These are phyloP conservation scores for Ciconia nigra DNA, from an alignment of 2,797 vertebrate species.

Conservation along the genomic window DNA sequence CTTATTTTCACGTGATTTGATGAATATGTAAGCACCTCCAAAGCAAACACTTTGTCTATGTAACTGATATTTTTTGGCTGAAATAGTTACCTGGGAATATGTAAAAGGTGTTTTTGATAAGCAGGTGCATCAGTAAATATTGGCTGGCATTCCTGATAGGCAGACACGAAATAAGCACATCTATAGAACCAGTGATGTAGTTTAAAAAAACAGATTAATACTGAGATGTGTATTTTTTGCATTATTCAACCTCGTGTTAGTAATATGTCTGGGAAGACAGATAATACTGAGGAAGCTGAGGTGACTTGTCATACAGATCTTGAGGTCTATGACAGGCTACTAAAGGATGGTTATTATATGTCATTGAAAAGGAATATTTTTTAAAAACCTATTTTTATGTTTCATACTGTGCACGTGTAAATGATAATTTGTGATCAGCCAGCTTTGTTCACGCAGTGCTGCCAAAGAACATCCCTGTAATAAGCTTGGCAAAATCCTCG, in stretches of 20 bases:
- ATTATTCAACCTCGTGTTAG: background rate
- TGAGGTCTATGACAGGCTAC: background rate
- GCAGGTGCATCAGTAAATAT: background rate
- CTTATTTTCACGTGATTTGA: background rate
- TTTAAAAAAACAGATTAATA: background rate
- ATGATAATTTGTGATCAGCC: background rate
- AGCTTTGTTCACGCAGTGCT: background rate
- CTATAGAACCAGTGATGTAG: background rate
- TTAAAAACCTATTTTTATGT: background rate
- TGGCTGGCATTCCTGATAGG: background rate
- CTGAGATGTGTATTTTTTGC: background rate
- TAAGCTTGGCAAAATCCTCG: conserved; percentile 27
- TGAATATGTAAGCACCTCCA: background rate
- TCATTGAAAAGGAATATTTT: background rate
- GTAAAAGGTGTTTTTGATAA: background rate
- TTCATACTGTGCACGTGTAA: background rate
- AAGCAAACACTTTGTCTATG: background rate
- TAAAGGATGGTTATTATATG: background rate
- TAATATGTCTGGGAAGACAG: background rate
- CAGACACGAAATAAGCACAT: background rate
- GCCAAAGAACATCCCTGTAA: conserved; percentile 25
- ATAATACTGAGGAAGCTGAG: background rate
- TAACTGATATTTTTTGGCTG: background rate
- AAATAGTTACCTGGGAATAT: background rate
- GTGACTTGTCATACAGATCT: background rate